These are phyloP conservation scores for Macropis europaea DNA, from an alignment of 2,888 invertebrate species.

Conservation along the genomic window DNA sequence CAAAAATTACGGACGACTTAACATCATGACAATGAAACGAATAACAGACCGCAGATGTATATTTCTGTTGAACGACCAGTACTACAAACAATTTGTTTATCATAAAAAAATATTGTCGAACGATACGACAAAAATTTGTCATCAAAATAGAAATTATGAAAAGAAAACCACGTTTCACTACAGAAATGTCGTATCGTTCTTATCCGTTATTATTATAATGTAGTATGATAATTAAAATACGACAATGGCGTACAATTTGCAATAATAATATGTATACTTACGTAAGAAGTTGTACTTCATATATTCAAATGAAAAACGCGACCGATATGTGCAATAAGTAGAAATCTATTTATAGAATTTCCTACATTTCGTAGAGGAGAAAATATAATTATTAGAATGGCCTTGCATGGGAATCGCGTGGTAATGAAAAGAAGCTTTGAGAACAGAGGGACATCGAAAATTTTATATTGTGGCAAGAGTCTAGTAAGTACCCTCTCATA, in stretches of 20 bases:
- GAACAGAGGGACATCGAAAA: background rate
- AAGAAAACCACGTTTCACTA: background rate
- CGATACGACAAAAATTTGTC: background rate
- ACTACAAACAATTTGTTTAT: background rate
- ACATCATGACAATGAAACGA: constrained; percentile 3
- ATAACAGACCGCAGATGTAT: background rate
- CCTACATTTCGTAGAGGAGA: background rate
- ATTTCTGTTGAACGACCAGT: background rate
- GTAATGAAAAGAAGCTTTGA: background rate
- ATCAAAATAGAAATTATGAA: background rate
- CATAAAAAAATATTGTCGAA: background rate
- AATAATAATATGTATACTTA: too few relatives aligned
- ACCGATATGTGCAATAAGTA: background rate
- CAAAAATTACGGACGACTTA: constrained; percentile 2
- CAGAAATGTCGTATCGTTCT: background rate
- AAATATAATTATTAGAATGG: background rate
- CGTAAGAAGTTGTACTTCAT: too few relatives aligned
- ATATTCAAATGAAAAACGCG: too few relatives aligned
- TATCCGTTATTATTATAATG: too few relatives aligned
- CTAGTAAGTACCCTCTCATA: background rate
- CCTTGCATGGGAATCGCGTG: background rate
- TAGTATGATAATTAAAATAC: too few relatives aligned
- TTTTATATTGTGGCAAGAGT: background rate
- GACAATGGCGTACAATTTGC: too few relatives aligned
- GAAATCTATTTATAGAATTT: background rate